A percentile compares a stretch with the other conserved stretches of the same genome.
phyloP scores from a whole-genome alignment of 1,140 invertebrate genomes.

The Battus philenor region DNA sequence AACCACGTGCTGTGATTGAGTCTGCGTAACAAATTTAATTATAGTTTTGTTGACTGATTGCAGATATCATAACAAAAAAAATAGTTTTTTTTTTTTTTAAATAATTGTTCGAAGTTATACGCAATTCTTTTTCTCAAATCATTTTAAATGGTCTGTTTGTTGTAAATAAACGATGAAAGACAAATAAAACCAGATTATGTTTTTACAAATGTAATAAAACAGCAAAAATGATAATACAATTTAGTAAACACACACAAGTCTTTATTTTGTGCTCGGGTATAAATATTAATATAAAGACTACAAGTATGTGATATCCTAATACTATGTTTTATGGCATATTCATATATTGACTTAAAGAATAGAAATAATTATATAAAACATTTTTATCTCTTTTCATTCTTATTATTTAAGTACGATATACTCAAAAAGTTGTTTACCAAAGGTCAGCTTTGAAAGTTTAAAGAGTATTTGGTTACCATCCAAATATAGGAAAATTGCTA shows the following conservation, averaged over 20 bases:
- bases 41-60: too few species aligned
- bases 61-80: too few species aligned
- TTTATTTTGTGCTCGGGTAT: constrained; percentile 39
- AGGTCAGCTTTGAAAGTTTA: constrained; percentile 1
- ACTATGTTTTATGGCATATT: constrained; percentile 24
- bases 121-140: too few species aligned
- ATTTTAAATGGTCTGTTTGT: too few species aligned
- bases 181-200: constrained; percentile 7
- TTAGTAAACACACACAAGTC: constrained; percentile 40
- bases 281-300: constrained; percentile 24
- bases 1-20: too few species aligned
- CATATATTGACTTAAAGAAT: constrained; percentile 14
- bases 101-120: too few species aligned
- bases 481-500: too few species aligned
- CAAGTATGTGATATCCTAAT: constrained; percentile 21
- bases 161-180: too few species aligned
- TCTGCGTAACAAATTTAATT: too few species aligned
- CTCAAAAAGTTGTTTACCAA: constrained; percentile 5
- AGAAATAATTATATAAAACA: constrained; percentile 17
- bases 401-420: constrained; percentile 21
- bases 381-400: constrained; percentile 1
- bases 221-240: constrained; percentile 59
- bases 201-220: constrained; percentile 72
- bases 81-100: too few species aligned
- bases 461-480: not conserved